Base-by-base conservation (phyloP, 2,113 vertebrate genomes). In the Lasiurus cinereus region DNA sequence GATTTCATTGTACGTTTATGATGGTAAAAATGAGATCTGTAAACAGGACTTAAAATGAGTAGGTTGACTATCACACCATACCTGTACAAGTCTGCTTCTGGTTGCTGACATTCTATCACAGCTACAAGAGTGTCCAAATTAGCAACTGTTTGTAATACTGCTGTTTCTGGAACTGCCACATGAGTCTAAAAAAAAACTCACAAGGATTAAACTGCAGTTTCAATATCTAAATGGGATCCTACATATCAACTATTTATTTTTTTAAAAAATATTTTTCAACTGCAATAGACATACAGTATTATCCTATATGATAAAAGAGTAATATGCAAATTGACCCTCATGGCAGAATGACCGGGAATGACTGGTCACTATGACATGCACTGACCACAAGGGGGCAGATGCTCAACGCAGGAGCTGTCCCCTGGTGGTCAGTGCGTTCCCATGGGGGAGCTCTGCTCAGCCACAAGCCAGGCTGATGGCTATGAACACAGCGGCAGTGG, bases 81-180 rank as follows among this genome's bases (percentile, higher is more conserved):
- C 99, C 99, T 99, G 98, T 99, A 99, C 1, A 99, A 97, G 97
- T 99, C 99, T 54, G 99, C 98, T 94, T 99, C 99, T 36, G 99
- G 99, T 96, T 99, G 99, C 91, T 99, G 99, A 97, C 99, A 99
- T 97, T 99, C 99, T 97, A 99, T 98, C 93, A 99, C 99, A 72
- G 99, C 99, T 92, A 99, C 97, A 70, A 99, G 98, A 77, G 98
- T 98, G 96, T 99, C 99, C 97, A 99, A 98, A 72, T 98, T 99
- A 96, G 99, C 98, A 97, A 99, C 99, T 0, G 99, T 99, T 96
- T 99, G 99, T 96, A 99, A 99, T 92, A 99, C 98, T 62, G 99
- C 98, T 43, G 99, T 99, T 98, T 99, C 99, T 74, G 99, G 98
- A 93, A 99, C 99, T 24, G 99, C 98, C 96, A 98, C 97, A 27